phyloP scores from a whole-genome alignment of 2,113 vertebrate species.

The Camelus dromedarius region DNA sequence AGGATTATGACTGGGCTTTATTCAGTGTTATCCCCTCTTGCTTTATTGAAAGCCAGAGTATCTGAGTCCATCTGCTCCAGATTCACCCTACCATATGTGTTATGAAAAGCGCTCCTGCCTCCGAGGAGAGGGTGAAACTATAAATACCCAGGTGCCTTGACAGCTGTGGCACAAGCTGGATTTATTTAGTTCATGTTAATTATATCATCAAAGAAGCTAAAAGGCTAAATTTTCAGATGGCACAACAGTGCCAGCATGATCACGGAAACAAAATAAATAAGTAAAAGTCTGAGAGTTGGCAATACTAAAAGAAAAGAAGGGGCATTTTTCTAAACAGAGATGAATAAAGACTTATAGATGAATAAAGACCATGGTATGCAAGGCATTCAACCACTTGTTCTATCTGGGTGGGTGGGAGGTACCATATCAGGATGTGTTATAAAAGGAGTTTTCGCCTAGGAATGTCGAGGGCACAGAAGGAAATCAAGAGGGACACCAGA shows the following conservation, averaged over 20 bases:
- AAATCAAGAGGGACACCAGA: neutral
- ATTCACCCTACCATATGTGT: neutral
- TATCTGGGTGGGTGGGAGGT: neutral
- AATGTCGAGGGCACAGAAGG: neutral
- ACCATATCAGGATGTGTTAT: neutral
- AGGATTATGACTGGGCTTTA: neutral
- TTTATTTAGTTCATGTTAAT: constrained; percentile 50
- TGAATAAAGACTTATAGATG: neutral
- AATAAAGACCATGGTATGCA: neutral
- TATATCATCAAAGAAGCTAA: constrained; percentile 48
- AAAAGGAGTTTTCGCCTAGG: neutral
- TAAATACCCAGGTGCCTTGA: constrained; percentile 45
- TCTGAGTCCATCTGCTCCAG: neutral
- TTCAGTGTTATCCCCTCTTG: neutral
- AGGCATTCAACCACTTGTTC: neutral
- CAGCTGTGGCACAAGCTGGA: constrained; percentile 28
- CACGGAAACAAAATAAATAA: constrained; percentile 38
- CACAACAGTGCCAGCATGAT: neutral
- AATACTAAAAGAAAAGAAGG: neutral
- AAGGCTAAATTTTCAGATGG: constrained; percentile 44
- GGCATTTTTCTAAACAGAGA: neutral
- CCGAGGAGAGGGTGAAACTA: neutral
- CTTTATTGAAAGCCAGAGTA: neutral
- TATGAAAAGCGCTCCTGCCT: neutral
- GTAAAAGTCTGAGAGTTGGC: neutral